These are phyloP conservation scores for Eurypyga helias DNA, from an alignment of 2,113 vertebrate species.

Conservation along the genomic window DNA sequence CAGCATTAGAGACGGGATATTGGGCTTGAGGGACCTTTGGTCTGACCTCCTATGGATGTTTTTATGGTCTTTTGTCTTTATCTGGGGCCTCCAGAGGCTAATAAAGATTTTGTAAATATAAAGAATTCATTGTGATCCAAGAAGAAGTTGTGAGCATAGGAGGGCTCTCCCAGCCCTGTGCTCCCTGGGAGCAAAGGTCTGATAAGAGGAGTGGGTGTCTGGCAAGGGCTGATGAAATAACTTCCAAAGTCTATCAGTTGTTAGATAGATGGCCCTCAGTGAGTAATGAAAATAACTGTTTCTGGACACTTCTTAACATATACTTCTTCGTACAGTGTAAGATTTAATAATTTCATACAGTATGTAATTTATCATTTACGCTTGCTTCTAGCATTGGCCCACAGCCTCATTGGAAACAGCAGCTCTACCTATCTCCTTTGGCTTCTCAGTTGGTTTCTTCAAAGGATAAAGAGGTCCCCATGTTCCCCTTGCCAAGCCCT, in stretches of 20 bases:
- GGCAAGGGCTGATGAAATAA: conserved; percentile 2
- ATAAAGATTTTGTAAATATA: conserved; percentile 40
- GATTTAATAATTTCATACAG: neutral
- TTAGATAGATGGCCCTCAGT: conserved; percentile 20
- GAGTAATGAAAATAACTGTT: conserved; percentile 10
- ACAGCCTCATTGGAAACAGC: neutral
- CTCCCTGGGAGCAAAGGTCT: conserved; percentile 20
- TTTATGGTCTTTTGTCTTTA: conserved; percentile 62
- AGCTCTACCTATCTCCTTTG: neutral
- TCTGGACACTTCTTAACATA: neutral
- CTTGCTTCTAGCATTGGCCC: neutral
- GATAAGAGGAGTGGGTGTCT: conserved; percentile 45
- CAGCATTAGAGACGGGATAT: neutral
- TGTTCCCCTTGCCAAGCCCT: neutral
- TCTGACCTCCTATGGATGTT: neutral
- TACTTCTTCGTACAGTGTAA: neutral
- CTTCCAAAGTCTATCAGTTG: conserved; percentile 12
- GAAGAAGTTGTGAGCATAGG: neutral
- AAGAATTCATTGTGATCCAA: conserved; percentile 29
- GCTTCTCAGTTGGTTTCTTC: neutral
- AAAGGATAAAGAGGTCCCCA: neutral
- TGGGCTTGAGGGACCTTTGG: conserved; percentile 35
- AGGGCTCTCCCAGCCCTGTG: neutral
- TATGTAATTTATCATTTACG: neutral
- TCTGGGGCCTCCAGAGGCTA: conserved; percentile 16